phyloP scores from a whole-genome alignment of 1,140 invertebrate species.

The Nasonia giraulti region DNA sequence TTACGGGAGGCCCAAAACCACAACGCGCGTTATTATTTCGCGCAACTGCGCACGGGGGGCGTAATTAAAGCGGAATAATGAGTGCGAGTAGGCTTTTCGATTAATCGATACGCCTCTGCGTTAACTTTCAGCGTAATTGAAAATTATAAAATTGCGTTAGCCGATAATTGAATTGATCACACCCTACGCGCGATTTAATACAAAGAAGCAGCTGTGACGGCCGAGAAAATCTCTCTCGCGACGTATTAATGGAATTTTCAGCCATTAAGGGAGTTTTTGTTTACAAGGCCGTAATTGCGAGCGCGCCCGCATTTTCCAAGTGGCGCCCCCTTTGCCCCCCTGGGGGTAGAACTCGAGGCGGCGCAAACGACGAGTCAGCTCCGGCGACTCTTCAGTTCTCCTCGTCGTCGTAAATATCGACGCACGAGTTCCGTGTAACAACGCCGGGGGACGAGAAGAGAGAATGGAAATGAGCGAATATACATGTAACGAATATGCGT shows the following conservation, averaged over 20 bases:
- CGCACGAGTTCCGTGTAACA: not conserved
- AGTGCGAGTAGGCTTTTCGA: not conserved
- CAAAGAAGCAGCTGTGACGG: not conserved
- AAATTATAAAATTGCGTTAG: no score
- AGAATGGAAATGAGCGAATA: slow-evolving; percentile 17
- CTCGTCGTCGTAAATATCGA: slow-evolving; percentile 5
- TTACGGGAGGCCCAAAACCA: not conserved
- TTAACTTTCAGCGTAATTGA: not conserved
- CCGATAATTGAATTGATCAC: not conserved
- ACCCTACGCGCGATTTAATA: not conserved
- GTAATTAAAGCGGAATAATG: slow-evolving; percentile 8
- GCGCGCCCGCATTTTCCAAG: slow-evolving; percentile 11
- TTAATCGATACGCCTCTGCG: not conserved
- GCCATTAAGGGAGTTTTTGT: slow-evolving; percentile 39
- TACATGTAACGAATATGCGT: not conserved
- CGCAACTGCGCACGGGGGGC: not conserved
- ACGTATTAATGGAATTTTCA: slow-evolving; percentile 37
- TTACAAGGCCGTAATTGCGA: slow-evolving; percentile 20
- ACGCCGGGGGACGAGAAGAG: not conserved
- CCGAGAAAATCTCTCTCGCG: not conserved
- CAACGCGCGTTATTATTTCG: not conserved
- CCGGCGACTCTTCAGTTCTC: not conserved
- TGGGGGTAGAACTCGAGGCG: not conserved
- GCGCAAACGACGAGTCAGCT: not conserved
- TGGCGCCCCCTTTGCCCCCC: not conserved